Percentiles rank a stretch among this genome's conserved stretches.
These are phyloP conservation scores for Lutjanus argentimaculatus DNA, from an alignment of 2,797 vertebrate species.

Conservation along the genomic window DNA sequence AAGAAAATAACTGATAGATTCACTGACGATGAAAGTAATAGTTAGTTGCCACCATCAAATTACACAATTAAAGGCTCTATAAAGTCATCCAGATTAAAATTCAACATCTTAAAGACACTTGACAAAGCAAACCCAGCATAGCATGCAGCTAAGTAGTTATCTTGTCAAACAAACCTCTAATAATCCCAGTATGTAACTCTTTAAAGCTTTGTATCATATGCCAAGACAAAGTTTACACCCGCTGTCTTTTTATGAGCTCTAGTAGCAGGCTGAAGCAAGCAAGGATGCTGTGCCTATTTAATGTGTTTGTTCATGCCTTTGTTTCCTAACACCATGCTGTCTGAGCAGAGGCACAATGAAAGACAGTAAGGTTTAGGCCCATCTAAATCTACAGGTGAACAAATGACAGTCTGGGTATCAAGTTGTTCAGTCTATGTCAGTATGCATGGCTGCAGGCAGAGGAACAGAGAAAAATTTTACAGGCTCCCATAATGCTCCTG, in stretches of 20 bases:
- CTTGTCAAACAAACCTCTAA: conserved; percentile 42
- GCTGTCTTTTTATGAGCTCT: neutral
- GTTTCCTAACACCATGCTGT: conserved; percentile 16
- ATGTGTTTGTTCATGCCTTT: conserved; percentile 14
- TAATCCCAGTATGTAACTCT: conserved; percentile 9
- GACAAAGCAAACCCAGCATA: neutral
- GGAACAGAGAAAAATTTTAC: conserved; percentile 16
- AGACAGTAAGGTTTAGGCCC: neutral
- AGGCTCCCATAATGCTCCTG: neutral
- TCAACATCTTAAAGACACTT: neutral
- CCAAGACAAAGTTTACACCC: conserved; percentile 36
- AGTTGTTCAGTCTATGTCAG: conserved; percentile 17
- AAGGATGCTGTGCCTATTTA: neutral
- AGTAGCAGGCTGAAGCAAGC: conserved; percentile 51
- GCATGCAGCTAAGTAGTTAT: conserved; percentile 28
- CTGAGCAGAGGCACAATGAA: neutral
- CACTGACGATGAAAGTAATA: too few relatives aligned
- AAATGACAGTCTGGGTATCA: neutral
- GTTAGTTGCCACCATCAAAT: too few relatives aligned
- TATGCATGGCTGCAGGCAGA: conserved; percentile 24
- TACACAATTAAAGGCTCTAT: neutral
- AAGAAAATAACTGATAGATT: too few relatives aligned
- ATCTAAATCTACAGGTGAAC: conserved; percentile 11
- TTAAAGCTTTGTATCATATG: conserved; percentile 18
- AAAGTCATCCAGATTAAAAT: neutral